Base-by-base conservation (phyloP, 2,888 invertebrate genomes). In the Morpho helenor region DNA sequence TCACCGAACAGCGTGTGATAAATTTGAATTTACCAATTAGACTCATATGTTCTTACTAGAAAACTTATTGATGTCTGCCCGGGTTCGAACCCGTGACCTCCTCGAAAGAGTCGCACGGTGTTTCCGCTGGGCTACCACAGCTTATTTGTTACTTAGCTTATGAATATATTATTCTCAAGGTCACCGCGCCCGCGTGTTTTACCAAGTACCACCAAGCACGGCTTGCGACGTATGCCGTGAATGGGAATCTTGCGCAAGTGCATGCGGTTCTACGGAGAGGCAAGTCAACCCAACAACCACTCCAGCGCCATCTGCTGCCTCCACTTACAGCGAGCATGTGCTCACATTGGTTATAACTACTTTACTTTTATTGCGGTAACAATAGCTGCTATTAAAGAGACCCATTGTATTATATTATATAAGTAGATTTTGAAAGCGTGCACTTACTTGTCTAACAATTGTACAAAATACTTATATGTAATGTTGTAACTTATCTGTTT, bases 161-260 rank as follows among this genome's bases (percentile, higher is more conserved):
- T 31, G 1, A 31, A 31, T 31, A 31, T 31, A 31, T 5, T 31
- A 31, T 31, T 5, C 31, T 31, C 5, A 2, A 96, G 96, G 96
- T 71, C 94, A 96, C 71, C 93, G 95, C 74, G 97, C 96, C 1
- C 92, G 96, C 67, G 94, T 95, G 68, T 97, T 97, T 84, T 97
- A 96, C 84, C 93, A 94, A 64, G 93, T 95, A 4, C 91, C 93
- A 51, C 84, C 90, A 61, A 93, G 95, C 43, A 94, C 94, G 1
- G 88, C 96, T 16, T 97, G 97, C 79, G 96, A 97, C 84, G 94
- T 97, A 73, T 97, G 97, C 75, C 95, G 96, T 69, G 75, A 73
- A 66, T 89, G 89, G 88, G 69, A 68, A 66, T 83, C 89, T 44
- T 90, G 89, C 68, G 76, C 76, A 10, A 77, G 79, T 63, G 87